Evolutionary conservation across 2,113 vertebrate genomes (phyloP).

Genomic region (Hemichromis elongatus): DNA sequence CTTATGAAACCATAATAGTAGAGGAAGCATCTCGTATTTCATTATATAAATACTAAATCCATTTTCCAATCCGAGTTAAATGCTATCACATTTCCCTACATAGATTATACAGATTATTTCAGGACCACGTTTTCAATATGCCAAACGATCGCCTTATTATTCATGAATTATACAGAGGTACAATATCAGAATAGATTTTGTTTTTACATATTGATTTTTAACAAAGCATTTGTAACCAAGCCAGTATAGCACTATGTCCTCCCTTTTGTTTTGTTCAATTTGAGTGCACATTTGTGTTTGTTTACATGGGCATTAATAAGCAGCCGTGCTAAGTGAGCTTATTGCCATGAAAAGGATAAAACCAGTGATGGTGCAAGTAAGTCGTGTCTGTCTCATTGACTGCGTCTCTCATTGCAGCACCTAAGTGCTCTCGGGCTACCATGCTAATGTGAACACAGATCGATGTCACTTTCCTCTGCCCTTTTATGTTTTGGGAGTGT

Average conservation of each 20-base stretch:
- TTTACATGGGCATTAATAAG: constrained; percentile 5
- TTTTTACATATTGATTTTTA: background rate
- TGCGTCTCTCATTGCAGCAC: constrained; percentile 72
- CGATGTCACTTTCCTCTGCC: constrained; percentile 72
- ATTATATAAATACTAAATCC: background rate
- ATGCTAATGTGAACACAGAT: constrained; percentile 76
- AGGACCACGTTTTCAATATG: background rate
- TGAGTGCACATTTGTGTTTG: background rate
- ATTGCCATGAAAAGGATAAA: constrained; percentile 10
- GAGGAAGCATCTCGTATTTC: background rate
- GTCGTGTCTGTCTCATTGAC: constrained; percentile 54
- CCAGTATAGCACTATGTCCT: background rate
- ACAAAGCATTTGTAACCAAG: background rate
- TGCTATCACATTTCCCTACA: background rate
- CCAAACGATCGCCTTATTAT: background rate
- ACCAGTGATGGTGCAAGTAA: constrained; percentile 21
- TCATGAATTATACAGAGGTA: background rate
- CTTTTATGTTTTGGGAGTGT: constrained; percentile 43
- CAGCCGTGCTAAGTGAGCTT: background rate
- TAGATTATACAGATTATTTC: background rate
- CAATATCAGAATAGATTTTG: background rate
- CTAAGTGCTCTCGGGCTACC: constrained; percentile 73
- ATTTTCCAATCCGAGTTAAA: background rate
- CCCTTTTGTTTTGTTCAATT: background rate
- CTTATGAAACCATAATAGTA: background rate